These are phyloP conservation scores for Augiades crinisus DNA, from an alignment of 2,888 invertebrate species.

Conservation along the genomic window DNA sequence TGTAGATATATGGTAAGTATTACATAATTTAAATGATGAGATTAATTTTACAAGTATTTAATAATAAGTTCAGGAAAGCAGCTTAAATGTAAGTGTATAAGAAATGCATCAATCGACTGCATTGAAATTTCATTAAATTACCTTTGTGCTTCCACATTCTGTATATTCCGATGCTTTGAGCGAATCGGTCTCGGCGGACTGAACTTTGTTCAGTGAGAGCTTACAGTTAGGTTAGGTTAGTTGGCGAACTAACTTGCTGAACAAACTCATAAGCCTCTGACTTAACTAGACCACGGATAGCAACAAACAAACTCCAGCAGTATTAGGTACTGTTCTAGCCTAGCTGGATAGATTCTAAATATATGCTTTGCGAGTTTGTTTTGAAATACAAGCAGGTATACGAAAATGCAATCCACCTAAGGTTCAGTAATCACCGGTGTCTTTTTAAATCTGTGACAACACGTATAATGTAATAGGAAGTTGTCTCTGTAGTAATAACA, in stretches of 20 bases:
- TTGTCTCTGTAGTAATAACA: no score
- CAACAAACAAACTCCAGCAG: slow-evolving; percentile 7
- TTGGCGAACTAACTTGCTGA: slow-evolving; percentile 15
- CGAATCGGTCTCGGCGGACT: slow-evolving; percentile 6
- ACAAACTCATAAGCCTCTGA: slow-evolving; percentile 7
- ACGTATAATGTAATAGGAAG: no score
- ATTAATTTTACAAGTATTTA: no score
- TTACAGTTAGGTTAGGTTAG: slow-evolving; percentile 1
- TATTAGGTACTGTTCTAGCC: slow-evolving; percentile 8
- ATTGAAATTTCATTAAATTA: background rate
- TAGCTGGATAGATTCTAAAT: background rate
- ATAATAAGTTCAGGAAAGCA: no score
- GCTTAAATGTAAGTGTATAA: background rate
- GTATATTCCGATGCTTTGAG: background rate
- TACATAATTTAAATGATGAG: no score
- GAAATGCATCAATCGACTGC: background rate
- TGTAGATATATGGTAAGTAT: no score
- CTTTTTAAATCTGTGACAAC: no score
- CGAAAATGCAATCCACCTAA: no score
- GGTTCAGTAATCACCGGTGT: no score
- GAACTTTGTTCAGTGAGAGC: background rate
- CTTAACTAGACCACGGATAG: slow-evolving; percentile 7
- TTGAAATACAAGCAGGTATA: no score
- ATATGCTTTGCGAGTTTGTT: no score
- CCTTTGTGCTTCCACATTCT: background rate